phyloP scores from a whole-genome alignment of 2,888 invertebrate genomes.

The Anodontia alba region DNA sequence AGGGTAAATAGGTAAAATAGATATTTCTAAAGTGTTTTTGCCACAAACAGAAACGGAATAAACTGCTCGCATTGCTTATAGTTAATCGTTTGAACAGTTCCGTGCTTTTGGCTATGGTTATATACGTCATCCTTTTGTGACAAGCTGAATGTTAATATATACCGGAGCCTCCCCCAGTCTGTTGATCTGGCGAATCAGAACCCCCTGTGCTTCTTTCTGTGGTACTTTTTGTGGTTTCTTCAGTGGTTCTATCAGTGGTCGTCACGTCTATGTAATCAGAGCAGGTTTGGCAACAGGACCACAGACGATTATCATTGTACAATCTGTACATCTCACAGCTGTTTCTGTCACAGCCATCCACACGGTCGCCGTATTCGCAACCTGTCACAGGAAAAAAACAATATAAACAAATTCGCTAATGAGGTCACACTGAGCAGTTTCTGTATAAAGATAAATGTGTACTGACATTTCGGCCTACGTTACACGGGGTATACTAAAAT shows the following conservation, averaged over 20 bases:
- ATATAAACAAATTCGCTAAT: not conserved
- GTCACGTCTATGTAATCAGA: not conserved
- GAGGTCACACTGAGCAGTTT: too few species aligned
- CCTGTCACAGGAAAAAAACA: not conserved
- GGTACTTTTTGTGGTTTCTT: not conserved
- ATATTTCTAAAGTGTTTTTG: too few species aligned
- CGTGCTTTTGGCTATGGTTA: too few species aligned
- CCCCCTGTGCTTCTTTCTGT: not conserved
- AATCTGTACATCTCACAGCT: not conserved
- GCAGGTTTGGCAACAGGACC: not conserved
- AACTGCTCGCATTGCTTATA: too few species aligned
- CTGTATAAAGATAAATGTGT: too few species aligned
- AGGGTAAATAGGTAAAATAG: too few species aligned
- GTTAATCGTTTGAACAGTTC: too few species aligned
- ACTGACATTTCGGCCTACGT: too few species aligned
- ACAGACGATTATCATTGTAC: not conserved
- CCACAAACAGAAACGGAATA: too few species aligned
- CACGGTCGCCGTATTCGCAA: conserved; percentile 9
- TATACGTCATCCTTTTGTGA: too few species aligned
- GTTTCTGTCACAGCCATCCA: not conserved
- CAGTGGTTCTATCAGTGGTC: not conserved
- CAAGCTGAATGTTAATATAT: too few species aligned
- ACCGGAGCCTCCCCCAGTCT: not conserved
- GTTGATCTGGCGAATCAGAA: not conserved
- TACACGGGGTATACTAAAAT: too few species aligned